Evolutionary conservation across 2,113 vertebrate species (phyloP).

Genomic region (Peromyscus californicus): DNA sequence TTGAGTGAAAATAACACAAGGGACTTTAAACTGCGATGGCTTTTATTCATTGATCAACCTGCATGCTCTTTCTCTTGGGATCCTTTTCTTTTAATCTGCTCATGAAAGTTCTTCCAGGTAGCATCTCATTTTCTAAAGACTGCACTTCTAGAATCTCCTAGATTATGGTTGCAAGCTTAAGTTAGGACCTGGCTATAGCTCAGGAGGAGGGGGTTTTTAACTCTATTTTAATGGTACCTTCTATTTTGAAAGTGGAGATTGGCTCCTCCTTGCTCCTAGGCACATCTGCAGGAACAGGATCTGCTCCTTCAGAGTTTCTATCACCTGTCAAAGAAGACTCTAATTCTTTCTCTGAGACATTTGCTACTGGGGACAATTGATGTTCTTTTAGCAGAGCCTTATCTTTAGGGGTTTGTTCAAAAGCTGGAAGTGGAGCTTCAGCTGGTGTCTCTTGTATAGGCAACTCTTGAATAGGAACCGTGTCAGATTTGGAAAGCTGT

Average conservation of each 20-base stretch:
- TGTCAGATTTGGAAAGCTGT: not conserved
- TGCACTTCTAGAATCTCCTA: not conserved
- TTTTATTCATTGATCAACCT: slow-evolving; percentile 76
- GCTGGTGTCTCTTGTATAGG: not conserved
- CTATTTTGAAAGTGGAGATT: not conserved
- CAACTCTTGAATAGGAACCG: not conserved
- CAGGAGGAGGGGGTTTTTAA: not conserved
- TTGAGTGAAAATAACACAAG: slow-evolving; percentile 56
- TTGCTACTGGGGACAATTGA: not conserved
- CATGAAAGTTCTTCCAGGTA: slow-evolving; percentile 41
- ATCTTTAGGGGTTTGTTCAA: not conserved
- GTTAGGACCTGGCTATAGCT: not conserved
- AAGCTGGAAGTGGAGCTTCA: not conserved
- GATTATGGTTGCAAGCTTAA: not conserved
- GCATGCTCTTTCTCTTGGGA: not conserved
- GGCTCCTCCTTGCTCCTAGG: not conserved
- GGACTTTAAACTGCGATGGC: slow-evolving; percentile 37
- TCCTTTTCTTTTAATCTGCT: slow-evolving; percentile 38
- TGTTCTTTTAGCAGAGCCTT: not conserved
- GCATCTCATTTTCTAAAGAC: slow-evolving; percentile 29
- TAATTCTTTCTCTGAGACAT: not conserved
- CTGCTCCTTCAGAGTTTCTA: not conserved
- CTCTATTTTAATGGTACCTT: slow-evolving; percentile 5
- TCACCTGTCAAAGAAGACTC: not conserved
- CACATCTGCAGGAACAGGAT: not conserved